A percentile compares a stretch with the other conserved stretches of the same genome.
Conservation (phyloP, 2,888 invertebrate genomes). For the Ametastegia equiseti region DNA sequence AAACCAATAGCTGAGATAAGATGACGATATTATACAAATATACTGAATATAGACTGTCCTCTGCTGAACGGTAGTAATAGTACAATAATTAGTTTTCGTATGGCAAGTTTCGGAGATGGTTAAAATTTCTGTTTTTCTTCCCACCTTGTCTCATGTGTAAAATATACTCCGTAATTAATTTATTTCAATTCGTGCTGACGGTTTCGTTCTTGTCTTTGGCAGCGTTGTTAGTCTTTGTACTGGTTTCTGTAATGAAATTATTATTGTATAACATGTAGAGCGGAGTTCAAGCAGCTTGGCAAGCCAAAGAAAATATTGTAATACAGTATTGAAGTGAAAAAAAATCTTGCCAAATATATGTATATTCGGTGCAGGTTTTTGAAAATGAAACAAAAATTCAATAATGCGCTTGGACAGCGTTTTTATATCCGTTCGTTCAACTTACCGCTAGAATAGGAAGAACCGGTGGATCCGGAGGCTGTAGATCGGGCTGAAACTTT, state of each 20-base stretch:
- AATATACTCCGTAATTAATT: not conserved
- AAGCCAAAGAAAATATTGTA: conserved; percentile 31
- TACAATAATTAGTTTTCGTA: conserved; percentile 8
- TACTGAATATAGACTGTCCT: conserved; percentile 13
- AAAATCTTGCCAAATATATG: not conserved
- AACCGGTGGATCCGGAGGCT: not conserved
- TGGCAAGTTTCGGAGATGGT: not conserved
- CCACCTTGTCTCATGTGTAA: not conserved
- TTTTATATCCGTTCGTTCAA: not conserved
- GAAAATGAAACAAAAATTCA: not conserved
- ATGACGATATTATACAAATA: conserved; percentile 6
- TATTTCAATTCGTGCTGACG: not conserved
- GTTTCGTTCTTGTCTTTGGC: not conserved
- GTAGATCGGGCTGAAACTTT: conserved; percentile 9
- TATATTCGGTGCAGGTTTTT: too few relatives aligned
- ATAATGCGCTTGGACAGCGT: not conserved
- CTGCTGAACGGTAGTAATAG: not conserved
- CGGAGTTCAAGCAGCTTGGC: not conserved
- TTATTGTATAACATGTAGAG: not conserved
- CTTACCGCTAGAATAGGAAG: conserved; percentile 23
- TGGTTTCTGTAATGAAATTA: not conserved
- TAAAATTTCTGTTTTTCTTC: not conserved
- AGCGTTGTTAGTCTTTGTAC: not conserved
- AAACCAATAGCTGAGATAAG: not conserved
- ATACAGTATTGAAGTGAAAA: not conserved